phyloP scores from a whole-genome alignment of 2,888 invertebrate species.

The Cyrtodaria siliqua region DNA sequence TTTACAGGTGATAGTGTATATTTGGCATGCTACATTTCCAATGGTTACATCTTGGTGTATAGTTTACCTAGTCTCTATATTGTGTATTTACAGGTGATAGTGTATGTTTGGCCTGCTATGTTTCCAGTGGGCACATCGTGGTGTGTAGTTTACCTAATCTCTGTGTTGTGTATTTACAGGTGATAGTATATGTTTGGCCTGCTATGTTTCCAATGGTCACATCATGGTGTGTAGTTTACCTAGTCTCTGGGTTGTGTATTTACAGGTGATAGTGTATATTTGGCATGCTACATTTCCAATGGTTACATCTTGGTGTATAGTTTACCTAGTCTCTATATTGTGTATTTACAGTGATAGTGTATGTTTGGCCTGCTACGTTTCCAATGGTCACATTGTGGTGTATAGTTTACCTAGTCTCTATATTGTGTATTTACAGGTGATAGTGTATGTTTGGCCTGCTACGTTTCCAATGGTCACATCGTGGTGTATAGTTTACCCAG shows the following conservation, averaged over 20 bases:
- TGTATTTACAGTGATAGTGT: conserved; percentile 94
- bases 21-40: conserved; percentile 97
- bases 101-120: no score
- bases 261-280: no score
- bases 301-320: no score
- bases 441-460: conserved; percentile 97
- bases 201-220: conserved; percentile 97
- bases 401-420: conserved; percentile 99
- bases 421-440: conserved; percentile 89
- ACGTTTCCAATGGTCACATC: conserved; percentile 97
- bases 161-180: no score
- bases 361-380: conserved; percentile 97
- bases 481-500: conserved; percentile 98
- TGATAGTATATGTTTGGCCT: conserved; percentile 96
- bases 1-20: conserved; percentile 95
- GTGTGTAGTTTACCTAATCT: no score
- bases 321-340: no score
- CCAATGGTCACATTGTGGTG: conserved; percentile 96
- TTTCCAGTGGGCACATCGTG: no score
- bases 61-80: conserved; percentile 99
- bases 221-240: conserved; percentile 97
- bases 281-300: no score
- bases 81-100: no score
- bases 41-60: conserved; percentile 96
- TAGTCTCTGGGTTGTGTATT: no score